Evolutionary conservation across 2,888 invertebrate genomes (phyloP), one percentile per base, ranked within the genome.

Genomic region (Anthophora plumipes): DNA sequence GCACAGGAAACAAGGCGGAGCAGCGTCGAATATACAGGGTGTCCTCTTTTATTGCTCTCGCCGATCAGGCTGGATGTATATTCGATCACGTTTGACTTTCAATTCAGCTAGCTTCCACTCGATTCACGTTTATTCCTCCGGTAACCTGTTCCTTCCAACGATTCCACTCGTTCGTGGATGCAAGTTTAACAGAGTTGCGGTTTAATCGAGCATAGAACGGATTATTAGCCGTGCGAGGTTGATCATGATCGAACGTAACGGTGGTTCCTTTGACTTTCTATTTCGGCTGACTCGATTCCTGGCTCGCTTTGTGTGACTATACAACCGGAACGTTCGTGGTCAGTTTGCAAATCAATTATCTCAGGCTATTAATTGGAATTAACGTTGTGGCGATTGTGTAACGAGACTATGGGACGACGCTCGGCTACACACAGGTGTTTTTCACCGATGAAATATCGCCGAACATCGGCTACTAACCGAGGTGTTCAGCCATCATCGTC

Each of bases 1-100:
- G 74, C 80, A 77, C 87, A 69, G 86, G 86, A 86, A 88, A 83
- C 76, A 73, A 75, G 73, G 50, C 75, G 78, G 72, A 68, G 74
- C 77, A 48, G 41, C 77, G 78, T 77, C 77, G 66, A 68, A 80
- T 60, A 39, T 52, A 57, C 55, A 46, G 55, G 70, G 61, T 70
- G 72, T 66, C 25, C 66, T n/a, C 48, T 22, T 22, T 69, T 61
- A 68, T 66, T 31, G 60, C 41, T 46, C n/a, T n/a, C 55, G 41
- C 48, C 68, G 67, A 52, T 60, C 72, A 70, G 61, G 57, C 37
- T 5, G 48, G 22, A 31, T 57, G 43, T 71, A 54, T 52, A 7
- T 46, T 59, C 59, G 59, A 77, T 71, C 31, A 22, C 22, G 17
- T 77, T 60, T 48, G 54, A 48, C 61, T 73, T 66, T 61, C 74